These are phyloP conservation scores for Caenorhabditis zanzibari DNA, from an alignment of 2,888 invertebrate species.

Conservation along the genomic window DNA sequence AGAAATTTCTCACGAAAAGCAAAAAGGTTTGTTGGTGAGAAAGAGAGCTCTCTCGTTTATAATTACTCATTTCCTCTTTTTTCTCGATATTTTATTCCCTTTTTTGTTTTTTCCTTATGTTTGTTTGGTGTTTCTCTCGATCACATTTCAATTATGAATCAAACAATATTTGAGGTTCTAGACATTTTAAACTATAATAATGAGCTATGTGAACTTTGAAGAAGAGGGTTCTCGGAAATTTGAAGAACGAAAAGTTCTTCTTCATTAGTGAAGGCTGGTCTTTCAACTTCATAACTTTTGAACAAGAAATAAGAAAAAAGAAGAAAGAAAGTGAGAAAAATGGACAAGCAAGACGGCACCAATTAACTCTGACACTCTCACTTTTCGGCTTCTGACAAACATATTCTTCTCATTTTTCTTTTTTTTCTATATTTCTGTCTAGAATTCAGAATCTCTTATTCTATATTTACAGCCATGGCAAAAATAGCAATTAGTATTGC, in stretches of 20 bases:
- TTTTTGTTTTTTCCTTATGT: slow-evolving; percentile 21
- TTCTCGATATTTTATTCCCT: slow-evolving; percentile 9
- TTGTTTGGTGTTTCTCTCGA: slow-evolving; percentile 1
- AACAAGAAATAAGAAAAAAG: background rate
- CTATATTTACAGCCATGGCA: no score
- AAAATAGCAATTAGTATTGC: no score
- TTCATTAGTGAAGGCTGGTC: background rate
- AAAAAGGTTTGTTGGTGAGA: slow-evolving; percentile 28
- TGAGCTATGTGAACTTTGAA: background rate
- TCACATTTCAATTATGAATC: background rate
- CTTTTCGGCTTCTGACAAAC: slow-evolving; percentile 22
- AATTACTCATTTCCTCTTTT: slow-evolving; percentile 47
- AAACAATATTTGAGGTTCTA: background rate
- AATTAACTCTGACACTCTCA: slow-evolving; percentile 44
- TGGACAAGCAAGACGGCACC: slow-evolving; percentile 23
- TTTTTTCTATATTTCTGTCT: background rate
- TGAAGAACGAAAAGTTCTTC: background rate
- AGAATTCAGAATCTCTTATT: background rate
- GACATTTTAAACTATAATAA: background rate
- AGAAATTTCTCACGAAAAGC: slow-evolving; percentile 38
- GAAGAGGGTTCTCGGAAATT: background rate
- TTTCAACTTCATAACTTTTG: slow-evolving; percentile 7
- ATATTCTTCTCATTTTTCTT: slow-evolving; percentile 31
- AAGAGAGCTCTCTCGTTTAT: slow-evolving; percentile 35
- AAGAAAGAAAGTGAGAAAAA: slow-evolving; percentile 23